phyloP scores from a whole-genome alignment of 2,888 invertebrate genomes.

The Tetragonula carbonaria region DNA sequence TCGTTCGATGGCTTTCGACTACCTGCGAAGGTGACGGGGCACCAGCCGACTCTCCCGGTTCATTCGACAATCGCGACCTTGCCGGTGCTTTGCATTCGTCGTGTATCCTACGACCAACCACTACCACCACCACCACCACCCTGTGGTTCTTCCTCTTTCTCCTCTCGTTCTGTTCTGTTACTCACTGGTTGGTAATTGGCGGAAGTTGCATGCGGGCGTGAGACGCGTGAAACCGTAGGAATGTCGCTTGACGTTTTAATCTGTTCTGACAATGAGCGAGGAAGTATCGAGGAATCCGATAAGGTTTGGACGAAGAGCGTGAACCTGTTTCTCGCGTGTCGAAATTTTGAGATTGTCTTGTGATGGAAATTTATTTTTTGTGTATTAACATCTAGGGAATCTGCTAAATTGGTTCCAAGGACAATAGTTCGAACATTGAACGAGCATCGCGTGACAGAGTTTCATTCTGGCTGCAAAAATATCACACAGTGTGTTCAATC shows the following conservation, averaged over 20 bases:
- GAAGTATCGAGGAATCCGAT: too few species aligned
- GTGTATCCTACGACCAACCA: slow-evolving; percentile 39
- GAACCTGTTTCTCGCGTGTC: too few species aligned
- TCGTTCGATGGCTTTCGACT: slow-evolving; percentile 66
- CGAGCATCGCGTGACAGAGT: too few species aligned
- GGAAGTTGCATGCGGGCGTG: slow-evolving; percentile 45
- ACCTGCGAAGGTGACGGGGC: slow-evolving; percentile 75
- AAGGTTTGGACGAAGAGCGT: too few species aligned
- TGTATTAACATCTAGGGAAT: too few species aligned
- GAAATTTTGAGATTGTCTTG: too few species aligned
- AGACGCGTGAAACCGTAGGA: slow-evolving; percentile 23
- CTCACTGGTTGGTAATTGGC: slow-evolving; percentile 44
- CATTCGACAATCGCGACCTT: slow-evolving; percentile 67
- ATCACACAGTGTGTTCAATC: too few species aligned
- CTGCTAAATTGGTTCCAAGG: too few species aligned
- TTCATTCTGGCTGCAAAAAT: too few species aligned
- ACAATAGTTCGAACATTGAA: too few species aligned
- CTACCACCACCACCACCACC: background rate
- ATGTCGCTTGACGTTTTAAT: slow-evolving; percentile 43
- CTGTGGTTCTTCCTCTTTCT: background rate
- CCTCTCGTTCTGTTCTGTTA: background rate
- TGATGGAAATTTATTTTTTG: too few species aligned
- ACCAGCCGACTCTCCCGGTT: slow-evolving; percentile 41
- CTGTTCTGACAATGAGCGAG: background rate
- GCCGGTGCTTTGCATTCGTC: slow-evolving; percentile 65